Evolutionary conservation across 2,797 vertebrate genomes (phyloP), one percentile per base, ranked within the genome.

Genomic region (Sebastes variabilis): DNA sequence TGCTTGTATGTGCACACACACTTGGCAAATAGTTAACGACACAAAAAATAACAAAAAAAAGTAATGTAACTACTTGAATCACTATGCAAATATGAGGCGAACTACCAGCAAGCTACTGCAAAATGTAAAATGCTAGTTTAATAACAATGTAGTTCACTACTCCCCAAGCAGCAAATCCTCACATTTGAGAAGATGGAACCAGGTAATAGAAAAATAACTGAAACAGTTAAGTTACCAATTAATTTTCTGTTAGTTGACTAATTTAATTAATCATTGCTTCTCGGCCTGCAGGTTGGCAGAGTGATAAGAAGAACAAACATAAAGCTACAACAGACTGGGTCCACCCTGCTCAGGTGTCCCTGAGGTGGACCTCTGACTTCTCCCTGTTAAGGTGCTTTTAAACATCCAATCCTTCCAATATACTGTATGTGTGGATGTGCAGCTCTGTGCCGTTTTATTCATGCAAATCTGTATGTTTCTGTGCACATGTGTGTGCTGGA

Each of bases 291-390:
- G 32, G 9, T 6, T 55, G 66, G 34, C 13, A 20, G 0, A 30
- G 3, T 12, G 25, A 32, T 24, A 25, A 52, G n/a, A 27, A 46
- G n/a, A 59, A 55, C 20, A 46, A 72, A 72, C 60, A 24, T 36
- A 42, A 72, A 73, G 16, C 22, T 32, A 8, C 0, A 72, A 46
- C 25, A 72, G 67, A 58, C 62, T 14, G 18, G 5, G 5, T 69
- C 24, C 66, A 54, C 42, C 75, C 61, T 75, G 79, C 65, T 81
- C 69, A 60, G 66, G 60, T 83, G 79, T 79, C 72, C 52, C 71
- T 83, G 54, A 79, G 36, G 38, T 42, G 42, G 38, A 86, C 83
- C 75, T 77, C 8, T 80, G 74, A 80, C 71, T 13, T 85, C 69
- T 85, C 69, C 70, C 77, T 22, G 61, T 74, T 72, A 32, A 66